Evolutionary conservation across 2,888 invertebrate genomes (phyloP), one percentile per base, ranked within the genome.

Genomic region (Hydraecia micacea): DNA sequence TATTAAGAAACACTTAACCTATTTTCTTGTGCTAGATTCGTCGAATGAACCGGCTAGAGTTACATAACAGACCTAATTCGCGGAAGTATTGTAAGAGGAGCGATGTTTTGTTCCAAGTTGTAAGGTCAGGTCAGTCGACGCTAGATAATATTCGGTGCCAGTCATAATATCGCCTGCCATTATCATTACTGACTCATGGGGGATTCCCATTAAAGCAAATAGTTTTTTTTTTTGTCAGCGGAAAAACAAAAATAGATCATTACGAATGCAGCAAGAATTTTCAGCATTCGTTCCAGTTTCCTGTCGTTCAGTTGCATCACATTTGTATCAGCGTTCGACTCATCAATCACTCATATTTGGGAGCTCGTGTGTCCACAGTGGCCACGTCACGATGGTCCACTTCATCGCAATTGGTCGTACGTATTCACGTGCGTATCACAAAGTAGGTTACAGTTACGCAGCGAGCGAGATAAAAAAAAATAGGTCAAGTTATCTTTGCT

Each of bases 401-500:
- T 93, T 93, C 85, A 89, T 91, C 93, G 93, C 87, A 89, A 90
- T 90, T 89, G 93, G 94, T 92, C 91, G 92, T 91, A 89, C 85
- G 91, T 88, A 91, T 92, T 93, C 94, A 95, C 93, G 93, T 94
- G 94, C 88, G 73, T 89, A 90, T 79, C 91, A 88, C 91, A 92
- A 96, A 93, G 93, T 97, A 93, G 96, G 97, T 96, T 96, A 96
- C 91, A 95, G 93, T 94, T 92, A 93, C 94, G 93, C 92, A 93
- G 93, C 91, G 93, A 91, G 91, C 83, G 92, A 96, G 96, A 96
- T 96, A 97, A 96, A 97, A 96, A 96, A 96, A 97, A 96, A 97
- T 97, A 92, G 97, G 97, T 96, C 97, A 97, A 97, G 96, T 96
- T 96, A 96, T 97, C 97, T 96, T 95, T 89, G 92, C 91, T 92